phyloP scores from a whole-genome alignment of 2,888 invertebrate genomes.

The Leptinotarsa peninsularis region DNA sequence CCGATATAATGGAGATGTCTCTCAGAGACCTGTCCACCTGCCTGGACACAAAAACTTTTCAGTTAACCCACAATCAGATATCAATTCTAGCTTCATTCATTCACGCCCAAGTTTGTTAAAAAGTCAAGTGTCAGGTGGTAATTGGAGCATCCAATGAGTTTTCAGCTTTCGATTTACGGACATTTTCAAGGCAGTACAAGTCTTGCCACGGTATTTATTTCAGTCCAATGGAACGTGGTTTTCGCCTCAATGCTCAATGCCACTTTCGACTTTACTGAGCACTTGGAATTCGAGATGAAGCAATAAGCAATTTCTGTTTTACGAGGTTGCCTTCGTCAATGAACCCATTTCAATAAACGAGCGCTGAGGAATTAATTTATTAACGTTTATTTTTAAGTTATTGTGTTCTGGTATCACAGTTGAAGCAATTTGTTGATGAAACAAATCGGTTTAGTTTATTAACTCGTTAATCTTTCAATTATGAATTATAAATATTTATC shows the following conservation, averaged over 20 bases:
- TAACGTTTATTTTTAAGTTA: slow-evolving; percentile 10
- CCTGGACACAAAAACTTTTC: too few relatives aligned
- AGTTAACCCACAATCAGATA: too few relatives aligned
- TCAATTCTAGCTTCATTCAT: too few relatives aligned
- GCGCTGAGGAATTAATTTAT: neutral
- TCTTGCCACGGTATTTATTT: neutral
- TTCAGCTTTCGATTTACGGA: too few relatives aligned
- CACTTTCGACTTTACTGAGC: neutral
- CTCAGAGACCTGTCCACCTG: too few relatives aligned
- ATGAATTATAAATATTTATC: slow-evolving; percentile 15
- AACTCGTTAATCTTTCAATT: slow-evolving; percentile 25
- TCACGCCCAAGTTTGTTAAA: too few relatives aligned
- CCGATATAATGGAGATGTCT: too few relatives aligned
- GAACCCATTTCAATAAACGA: slow-evolving; percentile 12
- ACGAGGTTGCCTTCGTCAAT: slow-evolving; percentile 8
- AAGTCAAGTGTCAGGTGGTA: too few relatives aligned
- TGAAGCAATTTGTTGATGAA: slow-evolving; percentile 21
- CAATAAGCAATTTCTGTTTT: neutral
- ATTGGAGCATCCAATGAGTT: too few relatives aligned
- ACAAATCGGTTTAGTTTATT: slow-evolving; percentile 26
- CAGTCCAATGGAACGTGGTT: neutral
- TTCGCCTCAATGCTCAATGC: neutral
- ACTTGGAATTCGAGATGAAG: slow-evolving; percentile 1
- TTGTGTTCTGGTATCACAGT: slow-evolving; percentile 5
- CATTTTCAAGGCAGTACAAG: neutral